Evolutionary conservation across 2,113 vertebrate species (phyloP).

Genomic region (Labeo rohita): DNA sequence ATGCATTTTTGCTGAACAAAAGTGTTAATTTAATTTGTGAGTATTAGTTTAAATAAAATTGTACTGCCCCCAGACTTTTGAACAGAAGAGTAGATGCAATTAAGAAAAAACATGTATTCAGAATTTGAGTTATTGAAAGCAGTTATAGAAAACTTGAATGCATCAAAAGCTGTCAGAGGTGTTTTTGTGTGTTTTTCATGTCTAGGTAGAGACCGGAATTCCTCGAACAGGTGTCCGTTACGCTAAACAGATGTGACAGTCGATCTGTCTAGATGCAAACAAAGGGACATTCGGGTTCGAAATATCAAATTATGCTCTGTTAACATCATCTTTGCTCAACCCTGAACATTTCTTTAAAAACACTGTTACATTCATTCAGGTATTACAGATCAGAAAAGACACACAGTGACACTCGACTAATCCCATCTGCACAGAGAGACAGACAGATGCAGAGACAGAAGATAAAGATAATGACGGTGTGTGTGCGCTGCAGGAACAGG

Average conservation of each 20-base stretch:
- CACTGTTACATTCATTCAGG: background rate
- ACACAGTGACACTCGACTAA: background rate
- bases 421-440: background rate
- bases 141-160: background rate
- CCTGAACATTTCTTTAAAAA: background rate
- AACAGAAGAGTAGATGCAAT: too few relatives aligned
- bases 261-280: background rate
- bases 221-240: slow-evolving; percentile 43
- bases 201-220: background rate
- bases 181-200: slow-evolving; percentile 24
- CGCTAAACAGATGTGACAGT: slow-evolving; percentile 49
- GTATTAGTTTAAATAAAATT: too few relatives aligned
- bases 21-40: too few relatives aligned
- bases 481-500: slow-evolving; percentile 39
- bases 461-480: slow-evolving; percentile 3
- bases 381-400: background rate
- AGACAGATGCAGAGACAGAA: slow-evolving; percentile 19
- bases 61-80: too few relatives aligned
- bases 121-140: background rate
- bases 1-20: too few relatives aligned
- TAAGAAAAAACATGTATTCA: too few relatives aligned
- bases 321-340: background rate
- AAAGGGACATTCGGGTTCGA: background rate
- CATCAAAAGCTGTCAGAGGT: background rate
- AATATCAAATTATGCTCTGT: background rate